A percentile compares a stretch with the other conserved stretches of the same genome.
phyloP scores from a whole-genome alignment of 2,113 vertebrate species.

The Gallinago paraguaiae region DNA sequence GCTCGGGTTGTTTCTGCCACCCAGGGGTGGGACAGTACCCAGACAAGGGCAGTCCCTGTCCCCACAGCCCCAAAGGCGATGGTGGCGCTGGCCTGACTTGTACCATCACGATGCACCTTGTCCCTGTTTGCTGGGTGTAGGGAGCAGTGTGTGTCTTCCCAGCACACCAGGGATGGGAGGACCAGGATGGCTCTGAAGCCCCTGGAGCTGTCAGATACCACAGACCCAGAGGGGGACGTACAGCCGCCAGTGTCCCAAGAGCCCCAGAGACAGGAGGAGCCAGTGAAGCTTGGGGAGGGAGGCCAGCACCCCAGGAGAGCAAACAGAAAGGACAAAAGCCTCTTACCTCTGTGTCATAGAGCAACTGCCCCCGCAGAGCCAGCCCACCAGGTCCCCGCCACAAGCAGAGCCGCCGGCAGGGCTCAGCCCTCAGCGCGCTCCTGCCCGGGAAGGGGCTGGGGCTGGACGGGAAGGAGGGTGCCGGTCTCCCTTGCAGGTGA shows the following conservation, averaged over 20 bases:
- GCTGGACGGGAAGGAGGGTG: not conserved
- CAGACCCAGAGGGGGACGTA: accelerated
- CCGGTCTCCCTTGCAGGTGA: not conserved
- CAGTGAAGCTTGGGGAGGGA: not conserved
- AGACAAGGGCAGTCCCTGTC: not conserved
- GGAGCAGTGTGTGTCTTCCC: accelerated
- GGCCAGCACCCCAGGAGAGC: not conserved
- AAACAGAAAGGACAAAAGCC: not conserved
- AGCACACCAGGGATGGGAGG: accelerated
- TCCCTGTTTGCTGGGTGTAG: accelerated
- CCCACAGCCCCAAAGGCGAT: not conserved
- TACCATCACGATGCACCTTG: accelerated
- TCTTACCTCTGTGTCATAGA: slow-evolving; percentile 20
- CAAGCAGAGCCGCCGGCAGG: accelerated
- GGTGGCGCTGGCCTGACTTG: not conserved
- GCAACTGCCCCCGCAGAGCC: not conserved
- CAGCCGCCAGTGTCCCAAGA: accelerated
- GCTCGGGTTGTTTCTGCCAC: accelerated
- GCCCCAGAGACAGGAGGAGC: not conserved
- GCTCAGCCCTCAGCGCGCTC: accelerated
- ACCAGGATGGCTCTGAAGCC: accelerated
- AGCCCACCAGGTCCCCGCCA: accelerated
- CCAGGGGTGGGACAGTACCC: not conserved
- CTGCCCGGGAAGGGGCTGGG: not conserved
- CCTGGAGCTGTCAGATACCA: not conserved